Conservation (phyloP, 1,140 invertebrate species). For the Calliphora vicina region DNA sequence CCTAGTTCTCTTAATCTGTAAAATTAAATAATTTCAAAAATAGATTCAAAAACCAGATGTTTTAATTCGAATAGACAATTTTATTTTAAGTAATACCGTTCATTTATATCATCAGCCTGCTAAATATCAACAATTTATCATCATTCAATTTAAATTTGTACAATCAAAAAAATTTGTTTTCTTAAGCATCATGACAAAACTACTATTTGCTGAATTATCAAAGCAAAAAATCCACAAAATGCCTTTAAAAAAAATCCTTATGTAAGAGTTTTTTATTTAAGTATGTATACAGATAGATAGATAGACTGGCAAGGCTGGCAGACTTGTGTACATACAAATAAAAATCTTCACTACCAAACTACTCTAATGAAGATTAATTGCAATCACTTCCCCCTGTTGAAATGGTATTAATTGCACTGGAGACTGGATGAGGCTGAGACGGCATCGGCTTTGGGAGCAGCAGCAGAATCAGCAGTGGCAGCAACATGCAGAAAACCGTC, state of each 20-base stretch:
- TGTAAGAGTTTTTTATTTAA: neutral
- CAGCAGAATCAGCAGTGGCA: neutral
- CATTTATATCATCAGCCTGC: neutral
- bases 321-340: neutral
- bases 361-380: constrained; percentile 62
- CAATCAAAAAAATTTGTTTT: neutral
- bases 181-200: neutral
- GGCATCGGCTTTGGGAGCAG: neutral
- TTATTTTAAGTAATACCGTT: too few species aligned
- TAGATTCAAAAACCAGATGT: too few species aligned
- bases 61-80: too few species aligned
- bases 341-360: neutral
- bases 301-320: too few species aligned
- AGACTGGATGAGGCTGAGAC: neutral
- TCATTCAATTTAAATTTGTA: constrained; percentile 1
- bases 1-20: too few species aligned
- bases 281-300: too few species aligned
- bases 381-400: constrained; percentile 60
- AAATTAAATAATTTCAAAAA: too few species aligned
- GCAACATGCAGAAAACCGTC: neutral
- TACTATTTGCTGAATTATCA: neutral
- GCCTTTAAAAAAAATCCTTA: neutral
- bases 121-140: neutral
- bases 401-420: constrained; percentile 58
- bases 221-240: neutral